A percentile compares a stretch with the other conserved stretches of the same genome.
phyloP scores from a whole-genome alignment of 1,140 invertebrate species.

The Pygmarrhopalites habei region DNA sequence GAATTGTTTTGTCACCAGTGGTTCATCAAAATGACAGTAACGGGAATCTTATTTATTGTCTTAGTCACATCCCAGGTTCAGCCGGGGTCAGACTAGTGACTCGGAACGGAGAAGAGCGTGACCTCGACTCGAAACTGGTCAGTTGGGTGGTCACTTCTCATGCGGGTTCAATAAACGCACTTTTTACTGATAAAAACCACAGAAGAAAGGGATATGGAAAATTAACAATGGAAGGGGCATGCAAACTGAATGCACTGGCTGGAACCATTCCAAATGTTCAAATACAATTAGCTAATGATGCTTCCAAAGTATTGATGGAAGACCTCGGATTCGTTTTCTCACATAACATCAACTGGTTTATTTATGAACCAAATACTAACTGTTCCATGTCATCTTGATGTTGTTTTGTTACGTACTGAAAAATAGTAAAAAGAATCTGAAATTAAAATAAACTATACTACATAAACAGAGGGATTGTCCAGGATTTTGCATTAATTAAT shows the following conservation, averaged over 20 bases:
- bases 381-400: no score
- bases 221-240: neutral
- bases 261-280: neutral
- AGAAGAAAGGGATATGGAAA: neutral
- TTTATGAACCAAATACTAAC: no score
- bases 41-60: no score
- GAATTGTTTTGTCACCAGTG: no score
- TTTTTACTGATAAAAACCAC: neutral
- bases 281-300: neutral
- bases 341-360: neutral
- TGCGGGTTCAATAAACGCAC: neutral
- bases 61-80: no score
- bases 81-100: neutral
- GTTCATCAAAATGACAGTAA: no score
- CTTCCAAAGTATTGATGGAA: neutral
- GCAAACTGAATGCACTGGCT: neutral
- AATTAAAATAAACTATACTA: no score
- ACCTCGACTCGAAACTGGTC: neutral
- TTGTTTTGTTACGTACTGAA: no score
- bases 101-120: neutral
- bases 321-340: neutral
- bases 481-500: no score
- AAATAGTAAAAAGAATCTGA: no score
- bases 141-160: neutral
- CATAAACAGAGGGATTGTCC: no score